These are phyloP conservation scores for Lycorma delicatula DNA, from an alignment of 1,140 invertebrate species.

Conservation along the genomic window DNA sequence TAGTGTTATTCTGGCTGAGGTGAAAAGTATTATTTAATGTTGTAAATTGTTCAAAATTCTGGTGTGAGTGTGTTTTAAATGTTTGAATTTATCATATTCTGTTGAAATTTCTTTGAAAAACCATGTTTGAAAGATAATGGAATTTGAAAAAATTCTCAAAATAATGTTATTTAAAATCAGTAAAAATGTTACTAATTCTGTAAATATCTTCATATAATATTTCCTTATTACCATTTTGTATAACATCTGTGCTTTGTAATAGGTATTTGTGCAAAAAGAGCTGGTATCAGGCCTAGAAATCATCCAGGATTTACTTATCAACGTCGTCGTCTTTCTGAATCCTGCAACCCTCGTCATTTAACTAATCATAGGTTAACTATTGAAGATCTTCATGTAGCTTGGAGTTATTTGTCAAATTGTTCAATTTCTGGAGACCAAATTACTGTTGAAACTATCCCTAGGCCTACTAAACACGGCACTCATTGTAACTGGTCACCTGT, in stretches of 20 bases:
- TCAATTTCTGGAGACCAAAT: not conserved
- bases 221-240: too few relatives aligned
- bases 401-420: constrained; percentile 11
- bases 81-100: too few relatives aligned
- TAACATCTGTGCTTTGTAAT: not conserved
- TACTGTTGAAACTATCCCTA: not conserved
- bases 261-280: constrained; percentile 43
- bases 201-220: too few relatives aligned
- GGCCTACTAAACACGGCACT: not conserved
- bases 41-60: too few relatives aligned
- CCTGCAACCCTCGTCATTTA: constrained; percentile 31
- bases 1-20: too few relatives aligned
- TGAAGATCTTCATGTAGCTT: constrained; percentile 16
- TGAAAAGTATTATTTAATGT: too few relatives aligned
- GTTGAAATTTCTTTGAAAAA: too few relatives aligned
- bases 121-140: too few relatives aligned
- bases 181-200: too few relatives aligned
- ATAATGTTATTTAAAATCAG: too few relatives aligned
- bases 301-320: constrained; percentile 52
- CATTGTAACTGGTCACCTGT: not conserved
- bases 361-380: constrained; percentile 22
- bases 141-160: too few relatives aligned
- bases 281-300: constrained; percentile 44
- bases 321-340: constrained; percentile 39
- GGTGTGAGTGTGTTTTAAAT: too few relatives aligned